Evolutionary conservation across 2,113 vertebrate species (phyloP).

Genomic region (Columbina picui): DNA sequence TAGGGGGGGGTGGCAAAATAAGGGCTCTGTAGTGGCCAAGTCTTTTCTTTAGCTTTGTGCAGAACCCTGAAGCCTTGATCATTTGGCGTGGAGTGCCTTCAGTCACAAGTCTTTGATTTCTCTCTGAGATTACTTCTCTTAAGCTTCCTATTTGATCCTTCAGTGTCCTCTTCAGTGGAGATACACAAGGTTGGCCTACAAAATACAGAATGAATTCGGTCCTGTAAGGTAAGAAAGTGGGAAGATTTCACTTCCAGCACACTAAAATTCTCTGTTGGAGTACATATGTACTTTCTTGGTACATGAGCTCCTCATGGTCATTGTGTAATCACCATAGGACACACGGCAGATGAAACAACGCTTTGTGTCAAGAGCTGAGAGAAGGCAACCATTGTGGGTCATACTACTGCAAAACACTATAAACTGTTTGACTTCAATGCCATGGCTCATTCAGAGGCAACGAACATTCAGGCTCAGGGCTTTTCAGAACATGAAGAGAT

Average conservation of each 20-base stretch:
- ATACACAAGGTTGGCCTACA: not conserved
- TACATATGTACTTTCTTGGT: not conserved
- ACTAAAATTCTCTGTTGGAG: not conserved
- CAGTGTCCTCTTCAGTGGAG: not conserved
- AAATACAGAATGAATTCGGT: not conserved
- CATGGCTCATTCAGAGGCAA: not conserved
- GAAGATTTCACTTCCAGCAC: not conserved
- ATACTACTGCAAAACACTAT: not conserved
- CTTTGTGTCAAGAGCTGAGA: not conserved
- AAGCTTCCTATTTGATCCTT: constrained; percentile 27
- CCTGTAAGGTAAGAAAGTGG: not conserved
- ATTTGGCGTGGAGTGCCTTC: not conserved
- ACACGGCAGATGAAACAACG: not conserved
- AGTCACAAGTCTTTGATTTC: constrained; percentile 46
- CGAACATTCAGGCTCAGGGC: not conserved
- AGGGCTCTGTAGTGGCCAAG: not conserved
- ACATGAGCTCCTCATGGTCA: not conserved
- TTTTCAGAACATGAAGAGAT: not conserved
- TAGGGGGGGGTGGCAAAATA: not conserved
- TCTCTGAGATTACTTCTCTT: constrained; percentile 13
- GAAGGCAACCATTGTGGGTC: not conserved
- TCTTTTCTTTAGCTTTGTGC: not conserved
- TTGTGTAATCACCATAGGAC: not conserved
- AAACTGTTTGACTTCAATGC: not conserved
- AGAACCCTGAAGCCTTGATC: constrained; percentile 27